Evolutionary conservation across 2,888 invertebrate species (phyloP).

Genomic region (Xanthorhoe designata): DNA sequence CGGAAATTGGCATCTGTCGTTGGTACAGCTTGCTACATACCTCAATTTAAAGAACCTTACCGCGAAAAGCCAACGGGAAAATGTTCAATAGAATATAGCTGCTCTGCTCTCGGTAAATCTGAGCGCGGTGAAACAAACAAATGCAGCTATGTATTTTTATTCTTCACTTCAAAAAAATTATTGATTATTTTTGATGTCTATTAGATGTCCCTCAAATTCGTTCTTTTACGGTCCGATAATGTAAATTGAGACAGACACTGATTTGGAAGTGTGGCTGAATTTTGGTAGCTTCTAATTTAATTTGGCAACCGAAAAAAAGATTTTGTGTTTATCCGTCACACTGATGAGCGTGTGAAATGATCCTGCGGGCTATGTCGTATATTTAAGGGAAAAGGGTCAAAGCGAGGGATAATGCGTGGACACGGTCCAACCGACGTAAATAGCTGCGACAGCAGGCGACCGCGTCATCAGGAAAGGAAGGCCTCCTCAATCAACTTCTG

Average conservation of each 20-base stretch:
- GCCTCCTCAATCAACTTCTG: slow-evolving; percentile 50
- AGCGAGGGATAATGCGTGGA: slow-evolving; percentile 67
- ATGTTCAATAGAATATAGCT: neutral
- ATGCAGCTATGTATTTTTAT: neutral
- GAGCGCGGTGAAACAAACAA: neutral
- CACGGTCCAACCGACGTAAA: slow-evolving; percentile 60
- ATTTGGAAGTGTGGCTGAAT: slow-evolving; percentile 8
- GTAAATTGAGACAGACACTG: neutral
- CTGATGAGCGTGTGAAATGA: slow-evolving; percentile 60
- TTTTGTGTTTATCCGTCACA: slow-evolving; percentile 40
- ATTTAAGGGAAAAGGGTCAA: slow-evolving; percentile 62
- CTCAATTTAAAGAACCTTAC: neutral
- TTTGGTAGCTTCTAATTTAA: slow-evolving; percentile 24
- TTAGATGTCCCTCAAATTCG: neutral
- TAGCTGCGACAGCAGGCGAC: slow-evolving; percentile 57
- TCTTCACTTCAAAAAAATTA: no score
- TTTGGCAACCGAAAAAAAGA: slow-evolving; percentile 23
- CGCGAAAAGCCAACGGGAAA: neutral
- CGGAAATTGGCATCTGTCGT: slow-evolving; percentile 52
- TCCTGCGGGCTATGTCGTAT: slow-evolving; percentile 57
- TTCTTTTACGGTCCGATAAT: neutral
- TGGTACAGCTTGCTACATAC: slow-evolving; percentile 35
- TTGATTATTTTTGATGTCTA: neutral
- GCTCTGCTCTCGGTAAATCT: neutral
- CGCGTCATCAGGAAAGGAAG: slow-evolving; percentile 58